phyloP scores from a whole-genome alignment of 2,113 vertebrate species.

The Cyphomyrus discorhynchus region DNA sequence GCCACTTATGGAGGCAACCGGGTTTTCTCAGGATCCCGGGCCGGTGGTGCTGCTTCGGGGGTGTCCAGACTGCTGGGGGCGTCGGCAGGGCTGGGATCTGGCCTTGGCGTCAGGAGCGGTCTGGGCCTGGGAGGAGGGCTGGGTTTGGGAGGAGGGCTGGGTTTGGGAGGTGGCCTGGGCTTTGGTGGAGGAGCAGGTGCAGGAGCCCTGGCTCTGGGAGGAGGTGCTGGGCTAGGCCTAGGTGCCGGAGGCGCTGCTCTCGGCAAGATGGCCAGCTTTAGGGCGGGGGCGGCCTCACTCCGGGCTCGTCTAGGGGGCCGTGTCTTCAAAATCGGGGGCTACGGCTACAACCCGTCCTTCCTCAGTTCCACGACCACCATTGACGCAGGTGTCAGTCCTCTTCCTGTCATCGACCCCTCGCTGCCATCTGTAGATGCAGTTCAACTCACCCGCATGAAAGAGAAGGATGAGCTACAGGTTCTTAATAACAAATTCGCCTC shows the following conservation, averaged over 20 bases:
- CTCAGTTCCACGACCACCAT: conserved; percentile 27
- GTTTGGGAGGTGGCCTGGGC: background rate
- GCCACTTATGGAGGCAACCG: conserved; percentile 49
- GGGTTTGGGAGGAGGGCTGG: background rate
- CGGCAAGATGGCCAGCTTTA: conserved; percentile 27
- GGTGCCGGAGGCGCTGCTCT: conserved; percentile 4
- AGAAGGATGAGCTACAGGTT: conserved; percentile 47
- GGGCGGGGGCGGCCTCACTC: conserved; percentile 35
- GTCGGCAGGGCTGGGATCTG: background rate
- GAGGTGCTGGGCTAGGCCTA: conserved; percentile 2
- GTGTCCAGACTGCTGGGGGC: conserved; percentile 32
- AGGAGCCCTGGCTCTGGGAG: conserved; percentile 7
- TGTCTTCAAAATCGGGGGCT: conserved; percentile 48
- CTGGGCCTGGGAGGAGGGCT: conserved; percentile 17
- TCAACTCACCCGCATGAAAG: conserved; percentile 42
- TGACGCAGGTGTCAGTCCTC: conserved; percentile 22
- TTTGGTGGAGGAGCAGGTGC: background rate
- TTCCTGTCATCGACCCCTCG: conserved; percentile 47
- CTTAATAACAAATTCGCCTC: conserved; percentile 49
- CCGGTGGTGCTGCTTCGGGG: conserved; percentile 4
- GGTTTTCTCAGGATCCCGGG: conserved; percentile 30
- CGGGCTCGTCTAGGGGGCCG: conserved; percentile 41
- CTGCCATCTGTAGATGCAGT: conserved; percentile 44
- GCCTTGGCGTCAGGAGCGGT: conserved; percentile 23
- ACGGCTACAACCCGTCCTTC: conserved; percentile 47